A percentile compares a stretch with the other conserved stretches of the same genome.
These are phyloP conservation scores for Sebastolobus alascanus DNA, from an alignment of 2,797 vertebrate species.

Conservation along the genomic window DNA sequence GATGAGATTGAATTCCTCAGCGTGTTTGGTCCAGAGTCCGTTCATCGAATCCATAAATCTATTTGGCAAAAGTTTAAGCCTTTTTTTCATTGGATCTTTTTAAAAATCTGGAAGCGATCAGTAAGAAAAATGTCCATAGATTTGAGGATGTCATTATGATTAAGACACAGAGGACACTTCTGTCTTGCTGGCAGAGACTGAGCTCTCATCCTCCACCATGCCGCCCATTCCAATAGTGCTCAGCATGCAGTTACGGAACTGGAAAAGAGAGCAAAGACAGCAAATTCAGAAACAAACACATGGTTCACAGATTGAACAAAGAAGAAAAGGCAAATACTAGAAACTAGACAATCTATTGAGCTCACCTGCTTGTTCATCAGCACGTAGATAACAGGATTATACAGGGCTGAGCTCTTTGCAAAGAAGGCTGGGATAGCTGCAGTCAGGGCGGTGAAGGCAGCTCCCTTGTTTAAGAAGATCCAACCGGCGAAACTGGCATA, in stretches of 20 bases:
- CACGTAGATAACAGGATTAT: slow-evolving; percentile 84
- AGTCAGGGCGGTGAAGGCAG: not conserved
- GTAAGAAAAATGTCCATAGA: slow-evolving; percentile 44
- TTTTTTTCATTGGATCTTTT: slow-evolving; percentile 16
- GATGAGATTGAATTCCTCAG: slow-evolving; percentile 40
- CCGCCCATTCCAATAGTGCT: slow-evolving; percentile 86
- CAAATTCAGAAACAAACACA: not conserved
- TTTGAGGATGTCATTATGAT: slow-evolving; percentile 24
- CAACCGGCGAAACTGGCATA: slow-evolving; percentile 72
- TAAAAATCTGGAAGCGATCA: slow-evolving; percentile 35
- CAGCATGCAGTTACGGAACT: slow-evolving; percentile 90
- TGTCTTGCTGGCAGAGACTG: slow-evolving; percentile 87
- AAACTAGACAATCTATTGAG: not conserved
- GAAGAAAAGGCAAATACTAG: not conserved
- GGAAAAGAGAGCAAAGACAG: slow-evolving; percentile 17
- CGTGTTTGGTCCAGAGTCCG: slow-evolving; percentile 36
- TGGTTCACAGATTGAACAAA: accelerated
- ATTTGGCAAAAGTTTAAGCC: slow-evolving; percentile 59
- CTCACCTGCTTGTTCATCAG: slow-evolving; percentile 89
- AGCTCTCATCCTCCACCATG: slow-evolving; percentile 86
- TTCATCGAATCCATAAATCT: slow-evolving; percentile 49
- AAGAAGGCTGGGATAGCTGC: slow-evolving; percentile 12
- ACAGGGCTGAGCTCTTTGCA: slow-evolving; percentile 86
- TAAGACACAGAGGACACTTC: slow-evolving; percentile 84
- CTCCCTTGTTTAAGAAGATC: slow-evolving; percentile 12